These are phyloP conservation scores for Xenopus borealis DNA, from an alignment of 2,113 vertebrate genomes.

Conservation along the genomic window DNA sequence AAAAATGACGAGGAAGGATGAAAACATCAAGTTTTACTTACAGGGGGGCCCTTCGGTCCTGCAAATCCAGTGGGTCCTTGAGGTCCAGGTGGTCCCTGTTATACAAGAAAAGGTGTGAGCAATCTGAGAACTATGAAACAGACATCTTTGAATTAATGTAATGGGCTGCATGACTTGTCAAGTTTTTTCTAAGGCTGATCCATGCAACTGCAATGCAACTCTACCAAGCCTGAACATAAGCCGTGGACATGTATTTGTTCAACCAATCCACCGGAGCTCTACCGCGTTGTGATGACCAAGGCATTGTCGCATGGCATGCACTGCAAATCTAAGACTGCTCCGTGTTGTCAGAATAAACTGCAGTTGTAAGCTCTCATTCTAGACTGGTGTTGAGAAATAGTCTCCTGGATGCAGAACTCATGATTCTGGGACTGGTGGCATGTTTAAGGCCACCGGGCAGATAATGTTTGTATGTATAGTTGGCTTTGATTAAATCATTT, in stretches of 20 bases:
- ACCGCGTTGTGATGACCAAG: background rate
- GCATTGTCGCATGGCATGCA: slow-evolving; percentile 7
- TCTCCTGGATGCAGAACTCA: no score
- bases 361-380: slow-evolving; percentile 26
- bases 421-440: no score
- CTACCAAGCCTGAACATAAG: slow-evolving; percentile 27
- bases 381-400: background rate
- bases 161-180: background rate
- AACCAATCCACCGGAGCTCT: background rate
- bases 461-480: no score
- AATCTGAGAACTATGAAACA: background rate
- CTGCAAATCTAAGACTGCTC: background rate
- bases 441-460: no score
- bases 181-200: background rate
- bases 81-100: slow-evolving; percentile 90
- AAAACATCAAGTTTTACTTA: slow-evolving; percentile 61
- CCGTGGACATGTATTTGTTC: background rate
- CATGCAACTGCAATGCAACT: slow-evolving; percentile 34
- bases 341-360: slow-evolving; percentile 31
- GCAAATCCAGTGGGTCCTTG: slow-evolving; percentile 97
- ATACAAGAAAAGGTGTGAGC: slow-evolving; percentile 28
- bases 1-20: no score
- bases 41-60: slow-evolving; percentile 94
- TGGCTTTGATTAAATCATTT: no score
- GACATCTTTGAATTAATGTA: background rate